phyloP scores from a whole-genome alignment of 1,140 invertebrate genomes.

The Octopus bimaculoides region DNA sequence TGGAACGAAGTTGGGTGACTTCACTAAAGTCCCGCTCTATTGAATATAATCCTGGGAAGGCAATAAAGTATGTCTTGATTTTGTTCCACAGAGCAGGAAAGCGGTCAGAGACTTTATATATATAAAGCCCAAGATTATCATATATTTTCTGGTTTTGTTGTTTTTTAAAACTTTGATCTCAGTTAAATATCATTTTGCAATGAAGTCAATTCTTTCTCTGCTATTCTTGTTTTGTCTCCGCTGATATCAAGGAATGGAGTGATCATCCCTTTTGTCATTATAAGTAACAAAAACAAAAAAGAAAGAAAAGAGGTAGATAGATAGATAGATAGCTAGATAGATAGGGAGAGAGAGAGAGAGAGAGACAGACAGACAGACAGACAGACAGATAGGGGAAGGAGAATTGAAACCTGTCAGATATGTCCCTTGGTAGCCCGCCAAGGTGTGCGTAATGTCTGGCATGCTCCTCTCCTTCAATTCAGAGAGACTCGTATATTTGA shows the following conservation, averaged over 20 bases:
- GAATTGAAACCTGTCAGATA: background rate
- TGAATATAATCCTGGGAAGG: slow-evolving; percentile 4
- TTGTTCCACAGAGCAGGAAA: background rate
- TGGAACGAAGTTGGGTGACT: slow-evolving; percentile 3
- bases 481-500: background rate
- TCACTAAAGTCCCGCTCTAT: background rate
- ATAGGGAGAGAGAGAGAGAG: no score
- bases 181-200: no score
- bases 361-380: no score
- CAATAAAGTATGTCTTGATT: background rate
- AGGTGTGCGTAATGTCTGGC: slow-evolving; percentile 6
- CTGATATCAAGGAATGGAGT: background rate
- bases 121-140: no score
- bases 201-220: no score
- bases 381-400: no score
- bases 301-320: no score
- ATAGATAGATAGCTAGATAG: no score
- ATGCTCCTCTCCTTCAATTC: background rate
- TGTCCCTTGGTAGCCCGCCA: background rate
- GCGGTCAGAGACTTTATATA: background rate
- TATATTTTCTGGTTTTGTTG: no score
- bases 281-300: background rate
- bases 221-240: no score
- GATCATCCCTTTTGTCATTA: background rate
- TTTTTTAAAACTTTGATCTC: no score